Evolutionary conservation across 2,113 vertebrate genomes (phyloP).

Genomic region (Zosterops japonicus): DNA sequence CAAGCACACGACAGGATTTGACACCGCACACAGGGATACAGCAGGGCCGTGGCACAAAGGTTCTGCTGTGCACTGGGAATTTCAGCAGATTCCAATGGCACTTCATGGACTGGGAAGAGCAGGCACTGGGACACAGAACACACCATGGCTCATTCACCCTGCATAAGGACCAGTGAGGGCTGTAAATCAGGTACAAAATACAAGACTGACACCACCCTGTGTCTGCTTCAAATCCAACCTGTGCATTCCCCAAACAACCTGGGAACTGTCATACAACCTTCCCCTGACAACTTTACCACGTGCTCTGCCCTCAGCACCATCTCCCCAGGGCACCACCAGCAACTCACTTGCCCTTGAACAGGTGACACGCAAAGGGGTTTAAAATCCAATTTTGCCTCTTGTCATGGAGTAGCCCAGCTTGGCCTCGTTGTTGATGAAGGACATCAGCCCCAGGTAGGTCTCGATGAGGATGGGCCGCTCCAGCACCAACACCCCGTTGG

Average conservation of each 20-base stretch:
- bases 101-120: not conserved
- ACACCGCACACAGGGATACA: not conserved
- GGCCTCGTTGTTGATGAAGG: constrained; percentile 97
- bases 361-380: not conserved
- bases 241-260: not conserved
- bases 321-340: not conserved
- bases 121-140: not conserved
- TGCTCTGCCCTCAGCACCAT: not conserved
- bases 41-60: not conserved
- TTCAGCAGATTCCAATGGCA: not conserved
- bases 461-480: constrained; percentile 93
- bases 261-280: not conserved
- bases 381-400: constrained; percentile 94
- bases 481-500: constrained; percentile 83
- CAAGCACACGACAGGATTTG: not conserved
- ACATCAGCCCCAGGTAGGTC: constrained; percentile 95
- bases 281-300: rapidly evolving
- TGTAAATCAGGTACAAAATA: not conserved
- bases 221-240: not conserved
- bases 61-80: not conserved
- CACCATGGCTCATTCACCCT: not conserved
- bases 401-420: constrained; percentile 97
- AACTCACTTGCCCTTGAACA: not conserved
- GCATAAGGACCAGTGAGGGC: not conserved
- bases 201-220: not conserved